A percentile compares a stretch with the other conserved stretches of the same genome.
Conservation (phyloP, 2,797 vertebrate genomes). For the Octomys mimax region DNA sequence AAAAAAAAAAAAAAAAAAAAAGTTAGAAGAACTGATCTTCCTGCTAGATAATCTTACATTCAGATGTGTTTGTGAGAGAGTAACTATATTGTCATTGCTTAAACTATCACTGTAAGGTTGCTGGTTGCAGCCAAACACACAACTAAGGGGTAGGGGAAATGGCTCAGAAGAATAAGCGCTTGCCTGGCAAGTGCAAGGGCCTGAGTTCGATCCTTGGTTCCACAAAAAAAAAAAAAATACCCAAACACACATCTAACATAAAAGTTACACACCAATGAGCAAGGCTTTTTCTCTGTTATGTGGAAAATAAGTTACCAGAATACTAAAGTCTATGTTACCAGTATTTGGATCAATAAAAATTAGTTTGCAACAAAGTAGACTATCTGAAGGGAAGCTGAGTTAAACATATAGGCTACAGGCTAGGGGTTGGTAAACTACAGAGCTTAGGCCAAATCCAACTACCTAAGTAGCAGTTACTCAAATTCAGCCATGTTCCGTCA, state of each 20-base stretch:
- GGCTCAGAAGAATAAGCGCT: too few relatives aligned
- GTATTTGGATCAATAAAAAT: neutral
- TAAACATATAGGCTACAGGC: neutral
- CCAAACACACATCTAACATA: neutral
- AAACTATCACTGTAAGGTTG: slow-evolving; percentile 1
- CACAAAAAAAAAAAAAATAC: too few relatives aligned
- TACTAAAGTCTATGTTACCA: neutral
- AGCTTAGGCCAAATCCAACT: neutral
- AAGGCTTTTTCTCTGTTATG: neutral
- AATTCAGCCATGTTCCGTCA: neutral
- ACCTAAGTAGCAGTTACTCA: neutral
- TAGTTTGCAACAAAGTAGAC: neutral
- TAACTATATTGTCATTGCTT: neutral
- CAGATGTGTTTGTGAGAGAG: neutral
- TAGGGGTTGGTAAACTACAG: neutral
- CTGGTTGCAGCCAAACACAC: neutral
- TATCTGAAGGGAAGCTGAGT: neutral
- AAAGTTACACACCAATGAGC: neutral
- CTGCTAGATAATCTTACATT: neutral
- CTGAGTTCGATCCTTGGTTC: too few relatives aligned
- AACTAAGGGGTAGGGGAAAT: too few relatives aligned
- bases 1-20: too few relatives aligned
- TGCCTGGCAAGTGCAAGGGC: too few relatives aligned
- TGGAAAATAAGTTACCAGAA: neutral
- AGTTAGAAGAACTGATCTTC: neutral